phyloP scores from a whole-genome alignment of 2,113 vertebrate species.

The Vombatus ursinus region DNA sequence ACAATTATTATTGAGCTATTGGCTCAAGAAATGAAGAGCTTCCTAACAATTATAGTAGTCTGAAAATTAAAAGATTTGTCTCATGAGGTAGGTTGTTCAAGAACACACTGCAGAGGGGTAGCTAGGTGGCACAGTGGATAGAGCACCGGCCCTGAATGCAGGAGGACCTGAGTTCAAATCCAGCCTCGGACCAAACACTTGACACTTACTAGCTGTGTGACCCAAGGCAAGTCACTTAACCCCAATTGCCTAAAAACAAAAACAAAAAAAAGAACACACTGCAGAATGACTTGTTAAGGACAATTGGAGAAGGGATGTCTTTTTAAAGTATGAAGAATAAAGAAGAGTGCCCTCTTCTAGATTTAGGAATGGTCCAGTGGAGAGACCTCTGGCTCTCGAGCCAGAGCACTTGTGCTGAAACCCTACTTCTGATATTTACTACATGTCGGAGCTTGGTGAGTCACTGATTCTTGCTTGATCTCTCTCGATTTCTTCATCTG shows the following conservation, averaged over 20 bases:
- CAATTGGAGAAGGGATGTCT: neutral
- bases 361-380: neutral
- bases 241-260: too few species aligned
- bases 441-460: too few species aligned
- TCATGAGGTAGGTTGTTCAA: neutral
- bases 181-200: too few species aligned
- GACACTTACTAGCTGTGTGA: too few species aligned
- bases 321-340: neutral
- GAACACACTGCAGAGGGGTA: too few species aligned
- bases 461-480: neutral
- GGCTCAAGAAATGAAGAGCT: neutral
- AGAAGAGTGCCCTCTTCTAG: neutral
- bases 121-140: too few species aligned
- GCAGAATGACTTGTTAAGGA: too few species aligned
- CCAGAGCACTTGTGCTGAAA: neutral
- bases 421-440: neutral
- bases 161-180: too few species aligned
- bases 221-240: too few species aligned
- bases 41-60: neutral
- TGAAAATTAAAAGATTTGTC: neutral
- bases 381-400: neutral
- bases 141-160: too few species aligned
- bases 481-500: neutral
- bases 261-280: too few species aligned
- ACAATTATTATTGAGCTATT: neutral